Evolutionary conservation across 92 coral and sea anemone species (phyloP), one percentile per base, ranked within the genome.

Genomic region (Pocillopora meandrina): DNA sequence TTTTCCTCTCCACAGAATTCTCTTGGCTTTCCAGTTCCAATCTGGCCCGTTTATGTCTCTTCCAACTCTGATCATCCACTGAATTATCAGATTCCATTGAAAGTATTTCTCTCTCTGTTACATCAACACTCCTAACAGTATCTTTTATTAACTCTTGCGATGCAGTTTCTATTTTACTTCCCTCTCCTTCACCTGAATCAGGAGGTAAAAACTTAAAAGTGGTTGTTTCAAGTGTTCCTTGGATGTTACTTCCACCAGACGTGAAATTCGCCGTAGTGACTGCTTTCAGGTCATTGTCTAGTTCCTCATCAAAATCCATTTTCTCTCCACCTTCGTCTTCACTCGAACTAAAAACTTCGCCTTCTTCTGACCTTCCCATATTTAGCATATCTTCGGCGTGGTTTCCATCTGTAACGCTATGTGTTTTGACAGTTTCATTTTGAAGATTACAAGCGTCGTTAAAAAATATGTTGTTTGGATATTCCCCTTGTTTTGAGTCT

Each of bases 81-180:
- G 85, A 81, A 42, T 36, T 81, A 81, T 81, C 85, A n/a, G 85
- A 81, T 19, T 71, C 85, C 85, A 81, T 71, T n/a, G 77, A 81
- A 36, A 71, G 34, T 2, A 56, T 58, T 59, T 68, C 85, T 60
- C 70, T 60, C 17, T 81, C 85, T 81, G 70, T 49, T 20, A 70
- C 83, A 15, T n/a, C 72, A 56, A 52, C 76, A n/a, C 60, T 20
- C 21, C 19, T 56, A 10, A 17, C 12, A 20, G 68, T 20, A 12
- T 35, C 68, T 20, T 23, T 61, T 60, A 57, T 17, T 8, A 18
- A 7, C 10, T 60, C 71, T 26, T 59, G 59, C 34, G 58, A 42
- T 23, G 42, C 36, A 81, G 1, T 6, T 60, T 34, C 77, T 35
- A 36, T 81, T 60, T 71, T 59, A 60, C 15, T 63, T 5, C 7